These are phyloP conservation scores for Glaucomys volans DNA, from an alignment of 2,113 vertebrate genomes.

Conservation along the genomic window DNA sequence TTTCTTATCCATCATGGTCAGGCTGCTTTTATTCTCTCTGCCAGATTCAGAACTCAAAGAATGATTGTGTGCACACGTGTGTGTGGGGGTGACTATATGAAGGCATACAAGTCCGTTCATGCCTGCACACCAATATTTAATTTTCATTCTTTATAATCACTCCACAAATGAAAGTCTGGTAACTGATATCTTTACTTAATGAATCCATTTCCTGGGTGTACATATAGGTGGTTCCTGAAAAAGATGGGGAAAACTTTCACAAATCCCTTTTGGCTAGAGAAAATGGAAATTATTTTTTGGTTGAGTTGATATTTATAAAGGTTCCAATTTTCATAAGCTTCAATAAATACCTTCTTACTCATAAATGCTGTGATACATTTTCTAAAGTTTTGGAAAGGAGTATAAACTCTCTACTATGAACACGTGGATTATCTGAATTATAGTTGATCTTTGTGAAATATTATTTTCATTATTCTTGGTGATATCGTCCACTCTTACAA, in stretches of 20 bases:
- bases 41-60: not conserved
- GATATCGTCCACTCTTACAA: constrained; percentile 9
- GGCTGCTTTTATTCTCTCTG: constrained; percentile 17
- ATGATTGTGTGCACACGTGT: not conserved
- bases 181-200: constrained; percentile 16
- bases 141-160: constrained; percentile 13
- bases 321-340: constrained; percentile 53
- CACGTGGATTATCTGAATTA: constrained; percentile 28
- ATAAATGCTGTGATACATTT: constrained; percentile 49
- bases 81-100: not conserved
- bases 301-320: constrained; percentile 59
- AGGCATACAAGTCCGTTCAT: not conserved
- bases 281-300: constrained; percentile 46
- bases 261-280: constrained; percentile 23
- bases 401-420: constrained; percentile 15
- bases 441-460: constrained; percentile 54
- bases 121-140: not conserved
- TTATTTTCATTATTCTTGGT: constrained; percentile 50
- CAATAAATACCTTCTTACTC: constrained; percentile 44
- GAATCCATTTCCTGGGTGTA: not conserved
- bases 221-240: not conserved
- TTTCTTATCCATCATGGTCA: not conserved
- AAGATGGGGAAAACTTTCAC: constrained; percentile 10
- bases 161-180: constrained; percentile 36
- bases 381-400: constrained; percentile 37